Conservation (phyloP, 2,888 invertebrate species). For the Hanleya hanleyi region DNA sequence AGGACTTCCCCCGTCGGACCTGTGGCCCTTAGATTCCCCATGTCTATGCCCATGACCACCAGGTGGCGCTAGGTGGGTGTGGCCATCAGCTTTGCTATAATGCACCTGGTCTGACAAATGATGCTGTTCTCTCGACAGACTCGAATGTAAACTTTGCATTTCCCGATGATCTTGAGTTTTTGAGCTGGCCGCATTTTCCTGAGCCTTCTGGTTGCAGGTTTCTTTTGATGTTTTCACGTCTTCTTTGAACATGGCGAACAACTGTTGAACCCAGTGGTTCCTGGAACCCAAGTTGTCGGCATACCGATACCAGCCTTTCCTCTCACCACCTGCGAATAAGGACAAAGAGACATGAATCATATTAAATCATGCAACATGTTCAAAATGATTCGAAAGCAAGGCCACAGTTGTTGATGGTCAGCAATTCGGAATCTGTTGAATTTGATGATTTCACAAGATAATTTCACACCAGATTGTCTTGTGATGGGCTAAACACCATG, state of each 20-base stretch:
- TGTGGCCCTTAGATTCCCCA: not conserved
- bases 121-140: not conserved
- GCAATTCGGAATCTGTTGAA: too few species aligned
- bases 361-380: not conserved
- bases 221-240: conserved; percentile 77
- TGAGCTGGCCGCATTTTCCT: conserved; percentile 4
- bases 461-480: too few species aligned
- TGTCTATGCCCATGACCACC: not conserved
- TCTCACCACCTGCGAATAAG: conserved; percentile 79
- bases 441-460: too few species aligned
- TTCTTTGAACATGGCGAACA: conserved; percentile 85
- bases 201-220: not conserved
- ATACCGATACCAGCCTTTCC: conserved; percentile 92
- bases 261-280: conserved; percentile 88
- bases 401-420: not conserved
- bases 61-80: not conserved
- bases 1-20: too few species aligned
- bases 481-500: too few species aligned
- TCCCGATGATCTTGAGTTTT: conserved; percentile 16
- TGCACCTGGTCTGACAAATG: not conserved
- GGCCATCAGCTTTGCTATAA: not conserved
- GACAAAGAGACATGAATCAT: not conserved
- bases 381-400: not conserved
- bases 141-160: too few species aligned
- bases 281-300: conserved; percentile 81